Evolutionary conservation across 2,888 invertebrate genomes (phyloP), one percentile per base, ranked within the genome.

Genomic region (Entomobrya multifasciata): DNA sequence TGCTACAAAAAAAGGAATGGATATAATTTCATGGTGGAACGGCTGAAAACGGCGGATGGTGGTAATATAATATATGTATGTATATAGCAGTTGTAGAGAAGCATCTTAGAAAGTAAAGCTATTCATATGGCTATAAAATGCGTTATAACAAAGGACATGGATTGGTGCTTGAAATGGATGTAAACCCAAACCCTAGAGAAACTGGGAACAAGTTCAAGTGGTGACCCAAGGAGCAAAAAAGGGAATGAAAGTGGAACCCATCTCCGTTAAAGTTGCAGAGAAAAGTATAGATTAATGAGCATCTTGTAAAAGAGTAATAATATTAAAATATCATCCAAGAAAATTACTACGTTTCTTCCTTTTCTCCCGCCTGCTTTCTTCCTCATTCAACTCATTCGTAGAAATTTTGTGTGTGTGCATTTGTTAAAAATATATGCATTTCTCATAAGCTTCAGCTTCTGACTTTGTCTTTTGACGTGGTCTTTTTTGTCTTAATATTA

Each of bases 241-340:
- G 65, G 57, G 36, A 36, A 8, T 52, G 30, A 47, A 77, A 47
- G 36, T 36, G 36, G 36, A 36, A 13, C 36, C 11, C 60, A 27
- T 67, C 44, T 22, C 36, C 6, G 41, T 27, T 36, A 65, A 79
- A 65, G 79, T 65, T 79, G 47, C 30, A 80, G 80, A 80, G 52
- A 70, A 80, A 80, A 67, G 80, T 44, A 49, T 62, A 74, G 82
- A 83, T 83, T 83, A 83, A 83, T 83, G 82, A 83, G 72, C 74
- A 62, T 83, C 82, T 83, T 83, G 74, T 74, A 83, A 44, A 6
- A 41, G 65, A 67, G 65, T 83, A 83, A 83, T 83, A 83, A 83
- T 83, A 83, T 83, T 83, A 74, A 83, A 83, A 74, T 74, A 62
- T 62, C 82, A 74, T 82, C 60, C 49, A 62, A 83, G 82, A 74